Percentiles rank a stretch among this genome's conserved stretches.
phyloP scores from a whole-genome alignment of 2,113 vertebrate genomes.

The Gambusia holbrooki region DNA sequence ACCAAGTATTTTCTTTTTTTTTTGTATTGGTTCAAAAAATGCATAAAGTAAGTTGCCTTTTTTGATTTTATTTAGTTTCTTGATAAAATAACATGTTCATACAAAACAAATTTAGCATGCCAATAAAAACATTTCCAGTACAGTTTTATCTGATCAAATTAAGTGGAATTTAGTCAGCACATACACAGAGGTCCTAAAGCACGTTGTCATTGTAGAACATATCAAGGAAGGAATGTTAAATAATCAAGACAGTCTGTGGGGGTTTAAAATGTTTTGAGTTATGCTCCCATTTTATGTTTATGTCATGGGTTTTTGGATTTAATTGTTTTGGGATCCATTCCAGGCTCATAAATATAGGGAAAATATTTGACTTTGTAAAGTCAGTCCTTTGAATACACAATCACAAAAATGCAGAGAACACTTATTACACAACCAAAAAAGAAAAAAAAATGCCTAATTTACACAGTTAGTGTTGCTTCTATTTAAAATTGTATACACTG shows the following conservation, averaged over 20 bases:
- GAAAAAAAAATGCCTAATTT: not conserved
- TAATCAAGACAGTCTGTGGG: not conserved
- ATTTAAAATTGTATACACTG: too few relatives aligned
- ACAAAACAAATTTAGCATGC: not conserved
- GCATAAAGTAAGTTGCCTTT: not conserved
- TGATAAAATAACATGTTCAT: not conserved
- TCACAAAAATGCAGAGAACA: not conserved
- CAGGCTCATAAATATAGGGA: fast-evolving
- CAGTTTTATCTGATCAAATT: not conserved
- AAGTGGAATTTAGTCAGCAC: not conserved
- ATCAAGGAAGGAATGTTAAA: not conserved
- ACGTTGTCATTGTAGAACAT: not conserved
- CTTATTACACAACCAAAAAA: conserved; percentile 1
- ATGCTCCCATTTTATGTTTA: too few relatives aligned
- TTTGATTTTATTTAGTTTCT: not conserved
- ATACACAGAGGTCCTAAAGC: not conserved
- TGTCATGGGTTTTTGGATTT: not conserved
- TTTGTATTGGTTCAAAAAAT: not conserved
- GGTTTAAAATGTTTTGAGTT: too few relatives aligned
- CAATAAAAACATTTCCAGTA: not conserved
- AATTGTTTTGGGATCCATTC: not conserved
- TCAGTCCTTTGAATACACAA: not conserved
- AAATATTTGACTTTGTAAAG: not conserved
- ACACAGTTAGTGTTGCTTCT: not conserved
- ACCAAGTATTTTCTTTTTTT: not conserved